phyloP scores from a whole-genome alignment of 2,888 invertebrate genomes.

The Brachynemurus nebulosus region DNA sequence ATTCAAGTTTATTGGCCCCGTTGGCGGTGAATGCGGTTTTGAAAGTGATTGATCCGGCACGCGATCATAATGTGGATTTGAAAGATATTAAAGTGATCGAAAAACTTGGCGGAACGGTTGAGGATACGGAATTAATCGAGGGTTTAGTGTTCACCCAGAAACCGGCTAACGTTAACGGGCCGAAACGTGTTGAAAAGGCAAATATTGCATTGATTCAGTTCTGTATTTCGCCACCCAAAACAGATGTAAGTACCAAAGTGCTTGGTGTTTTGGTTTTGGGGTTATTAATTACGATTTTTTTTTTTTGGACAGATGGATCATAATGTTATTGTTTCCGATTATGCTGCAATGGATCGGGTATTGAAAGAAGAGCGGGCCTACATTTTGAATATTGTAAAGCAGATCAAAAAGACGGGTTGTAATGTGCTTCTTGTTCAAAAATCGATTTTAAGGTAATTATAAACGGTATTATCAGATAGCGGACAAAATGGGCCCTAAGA shows the following conservation, averaged over 20 bases:
- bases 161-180: conserved; percentile 79
- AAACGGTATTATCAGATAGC: too few species aligned
- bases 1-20: conserved; percentile 88
- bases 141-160: conserved; percentile 92
- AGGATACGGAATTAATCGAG: conserved; percentile 90
- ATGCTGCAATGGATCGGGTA: conserved; percentile 99
- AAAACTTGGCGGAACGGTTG: conserved; percentile 92
- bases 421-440: conserved; percentile 88
- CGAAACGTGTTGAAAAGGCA: conserved; percentile 89
- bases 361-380: conserved; percentile 95
- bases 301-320: conserved; percentile 66
- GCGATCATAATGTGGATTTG: conserved; percentile 66
- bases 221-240: conserved; percentile 98
- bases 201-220: conserved; percentile 99
- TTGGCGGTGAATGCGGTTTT: conserved; percentile 96
- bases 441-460: conserved; percentile 55
- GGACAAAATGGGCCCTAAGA: too few species aligned
- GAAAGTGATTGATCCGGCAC: conserved; percentile 57
- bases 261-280: not conserved
- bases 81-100: conserved; percentile 94
- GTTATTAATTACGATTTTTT: conserved; percentile 7
- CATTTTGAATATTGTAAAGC: conserved; percentile 95
- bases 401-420: conserved; percentile 97
- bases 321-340: conserved; percentile 92
- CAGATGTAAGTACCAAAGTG: conserved; percentile 57